Base-by-base conservation (phyloP, 2,797 vertebrate genomes). In the Enteromius mattozi region DNA sequence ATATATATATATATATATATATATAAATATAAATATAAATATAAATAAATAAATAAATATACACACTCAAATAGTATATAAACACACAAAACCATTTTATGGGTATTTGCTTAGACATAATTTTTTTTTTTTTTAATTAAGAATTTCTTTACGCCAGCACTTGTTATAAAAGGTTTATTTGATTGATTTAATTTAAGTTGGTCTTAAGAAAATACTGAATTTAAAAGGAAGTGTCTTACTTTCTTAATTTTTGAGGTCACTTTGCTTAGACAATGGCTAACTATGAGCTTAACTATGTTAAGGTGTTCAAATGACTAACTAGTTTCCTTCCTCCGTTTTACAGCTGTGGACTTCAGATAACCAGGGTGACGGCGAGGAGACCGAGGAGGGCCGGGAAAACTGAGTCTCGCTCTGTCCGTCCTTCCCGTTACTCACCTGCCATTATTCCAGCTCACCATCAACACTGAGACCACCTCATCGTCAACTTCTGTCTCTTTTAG, bases 271-370 rank as follows among this genome's bases (percentile, higher is more conserved):
- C 10, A 47, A 27, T 47, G n/a, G 2, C 59, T 63, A 27, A 63
- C 59, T 63, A 33, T 3, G 47, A 49, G 14, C 42, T 30, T n/a
- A n/a, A n/a, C 2, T 24, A 16, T 49, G 42, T 72, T 47, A 5
- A 71, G 42, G 7, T 49, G 71, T 12, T 74, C 9, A 4, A 24
- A 56, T n/a, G 72, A 56, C 6, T 76, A n/a, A 61, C 56, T 45
- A 21, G 76, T 30, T 1, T 65, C 40, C n/a, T 21, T 24, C 35
- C 7, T 71, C 56, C 6, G 21, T 42, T 17, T 33, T 21, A 4
- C 69, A 99, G 98, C 97, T 99, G 96, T 99, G 98, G 98, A 97
- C 95, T 93, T 96, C 97, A 82, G 98, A 99, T 86, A 91, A 92
- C 92, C 96, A 97, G 91, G 96, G 93, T 86, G 97, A 98, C 0